A percentile compares a stretch with the other conserved stretches of the same genome.
Conservation (phyloP, 2,113 vertebrate species). For the Salvator merianae region DNA sequence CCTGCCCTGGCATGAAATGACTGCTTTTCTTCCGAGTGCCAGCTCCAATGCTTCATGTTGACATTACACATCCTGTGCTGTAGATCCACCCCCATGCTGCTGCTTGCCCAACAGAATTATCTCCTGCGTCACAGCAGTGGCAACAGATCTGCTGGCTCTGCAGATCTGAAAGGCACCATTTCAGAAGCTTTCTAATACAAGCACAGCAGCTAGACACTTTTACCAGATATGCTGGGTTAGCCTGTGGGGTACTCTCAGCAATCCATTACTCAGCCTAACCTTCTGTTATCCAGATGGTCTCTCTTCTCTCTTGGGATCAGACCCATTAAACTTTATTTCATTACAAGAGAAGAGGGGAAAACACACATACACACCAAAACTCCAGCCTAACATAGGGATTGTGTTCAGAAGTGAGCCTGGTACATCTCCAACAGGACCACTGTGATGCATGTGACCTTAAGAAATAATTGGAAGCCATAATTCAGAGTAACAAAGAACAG, state of each 20-base stretch:
- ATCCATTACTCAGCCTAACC: slow-evolving; percentile 64
- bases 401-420: slow-evolving; percentile 68
- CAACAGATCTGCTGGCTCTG: slow-evolving; percentile 86
- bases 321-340: slow-evolving; percentile 72
- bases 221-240: slow-evolving; percentile 55
- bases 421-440: slow-evolving; percentile 74
- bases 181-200: slow-evolving; percentile 68
- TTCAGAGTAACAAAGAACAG: slow-evolving; percentile 75
- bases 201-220: slow-evolving; percentile 72
- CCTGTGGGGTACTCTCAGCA: slow-evolving; percentile 60
- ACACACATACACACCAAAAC: slow-evolving; percentile 13
- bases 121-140: slow-evolving; percentile 94
- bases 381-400: slow-evolving; percentile 65
- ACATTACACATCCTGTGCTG: slow-evolving; percentile 88
- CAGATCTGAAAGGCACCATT: slow-evolving; percentile 85
- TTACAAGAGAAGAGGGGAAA: slow-evolving; percentile 39
- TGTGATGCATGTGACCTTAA: slow-evolving; percentile 77
- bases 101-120: slow-evolving; percentile 93
- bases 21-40: slow-evolving; percentile 82
- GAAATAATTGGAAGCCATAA: slow-evolving; percentile 73
- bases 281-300: slow-evolving; percentile 78
- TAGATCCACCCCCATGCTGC: slow-evolving; percentile 88
- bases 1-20: slow-evolving; percentile 84
- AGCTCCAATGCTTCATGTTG: slow-evolving; percentile 85
- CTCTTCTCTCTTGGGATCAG: slow-evolving; percentile 64